Conservation (phyloP, 2,113 vertebrate genomes). For the Mus musculus region GRCm39 chr1:155913501-155914000, state of each 20-base stretch:
- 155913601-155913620: constrained; percentile 55
- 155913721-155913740: neutral
- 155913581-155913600: constrained; percentile 4
- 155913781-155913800: constrained; percentile 2
- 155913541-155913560: neutral
- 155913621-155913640: constrained; percentile 21
- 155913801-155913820: constrained; percentile 10
- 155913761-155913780: constrained; percentile 21
- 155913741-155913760: neutral
- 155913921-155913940: neutral
- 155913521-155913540: neutral
- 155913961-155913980: neutral
- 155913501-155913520: neutral
- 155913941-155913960: neutral
- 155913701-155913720: constrained; percentile 54
- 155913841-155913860: constrained; percentile 48
- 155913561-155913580: neutral
- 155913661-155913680: neutral
- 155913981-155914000: constrained; percentile 4
- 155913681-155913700: neutral
- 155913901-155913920: neutral
- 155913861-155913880: neutral
- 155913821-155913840: constrained; percentile 54
- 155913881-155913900: neutral
- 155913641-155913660: constrained; percentile 55